These are phyloP conservation scores for Paramormyrops kingsleyae DNA, from an alignment of 2,113 vertebrate genomes.

Conservation along the genomic window DNA sequence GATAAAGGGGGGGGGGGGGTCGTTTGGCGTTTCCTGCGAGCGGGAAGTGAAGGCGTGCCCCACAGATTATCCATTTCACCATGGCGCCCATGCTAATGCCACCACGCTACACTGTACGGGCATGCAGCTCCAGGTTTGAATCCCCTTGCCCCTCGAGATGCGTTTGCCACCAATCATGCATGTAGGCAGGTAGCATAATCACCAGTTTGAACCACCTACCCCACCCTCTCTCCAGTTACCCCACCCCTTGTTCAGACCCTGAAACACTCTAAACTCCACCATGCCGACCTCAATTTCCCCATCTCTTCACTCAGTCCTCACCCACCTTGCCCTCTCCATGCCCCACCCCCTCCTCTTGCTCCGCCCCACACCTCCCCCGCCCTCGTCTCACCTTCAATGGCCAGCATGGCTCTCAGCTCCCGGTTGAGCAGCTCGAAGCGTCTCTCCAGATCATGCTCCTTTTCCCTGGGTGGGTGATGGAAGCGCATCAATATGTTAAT, in stretches of 20 bases:
- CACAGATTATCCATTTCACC: not conserved
- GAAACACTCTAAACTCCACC: not conserved
- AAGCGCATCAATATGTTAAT: constrained; percentile 99
- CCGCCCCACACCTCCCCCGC: not conserved
- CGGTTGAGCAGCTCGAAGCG: constrained; percentile 96
- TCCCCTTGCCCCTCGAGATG: not conserved
- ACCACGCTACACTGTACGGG: not conserved
- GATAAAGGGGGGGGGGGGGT: not conserved
- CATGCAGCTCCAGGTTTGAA: not conserved
- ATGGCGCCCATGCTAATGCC: not conserved
- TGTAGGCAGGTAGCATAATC: not conserved
- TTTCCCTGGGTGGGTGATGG: constrained; percentile 95
- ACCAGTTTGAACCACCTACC: not conserved
- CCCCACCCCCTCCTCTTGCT: not conserved
- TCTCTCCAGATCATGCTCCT: constrained; percentile 98
- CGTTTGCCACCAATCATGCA: not conserved
- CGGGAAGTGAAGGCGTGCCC: not conserved
- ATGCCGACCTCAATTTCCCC: not conserved
- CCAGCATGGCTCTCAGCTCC: constrained; percentile 93
- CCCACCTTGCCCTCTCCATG: not conserved
- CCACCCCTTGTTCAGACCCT: not conserved
- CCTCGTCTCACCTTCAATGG: constrained; percentile 82
- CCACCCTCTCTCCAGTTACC: no score
- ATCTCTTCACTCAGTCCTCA: not conserved
- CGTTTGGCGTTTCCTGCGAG: not conserved